These are phyloP conservation scores for Buathra laborator DNA, from an alignment of 2,888 invertebrate genomes.

Conservation along the genomic window DNA sequence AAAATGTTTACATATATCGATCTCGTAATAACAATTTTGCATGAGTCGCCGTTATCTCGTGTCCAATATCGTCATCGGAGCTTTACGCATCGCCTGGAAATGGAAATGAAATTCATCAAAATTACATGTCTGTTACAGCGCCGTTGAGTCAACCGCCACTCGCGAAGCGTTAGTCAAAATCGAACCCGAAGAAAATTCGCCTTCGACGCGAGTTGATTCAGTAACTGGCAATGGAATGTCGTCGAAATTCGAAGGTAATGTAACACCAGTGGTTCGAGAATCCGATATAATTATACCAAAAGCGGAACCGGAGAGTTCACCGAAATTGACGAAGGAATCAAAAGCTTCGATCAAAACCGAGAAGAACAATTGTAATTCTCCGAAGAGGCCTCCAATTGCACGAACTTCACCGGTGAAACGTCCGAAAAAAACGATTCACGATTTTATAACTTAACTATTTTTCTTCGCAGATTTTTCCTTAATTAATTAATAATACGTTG, in stretches of 20 bases:
- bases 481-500: not conserved
- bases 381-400: conserved; percentile 30
- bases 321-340: conserved; percentile 4
- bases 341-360: not conserved
- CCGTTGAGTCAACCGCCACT: not conserved
- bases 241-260: not conserved
- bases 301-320: not conserved
- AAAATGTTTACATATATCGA: not conserved
- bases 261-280: not conserved
- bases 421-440: conserved; percentile 58
- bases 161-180: conserved; percentile 2
- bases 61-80: not conserved
- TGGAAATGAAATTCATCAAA: conserved; percentile 5
- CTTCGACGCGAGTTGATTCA: not conserved
- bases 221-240: not conserved
- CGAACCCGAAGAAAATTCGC: conserved; percentile 4
- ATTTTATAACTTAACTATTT: conserved; percentile 51
- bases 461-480: not conserved
- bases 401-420: conserved; percentile 29
- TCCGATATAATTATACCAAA: conserved; percentile 23
- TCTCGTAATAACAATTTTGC: not conserved
- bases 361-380: not conserved
- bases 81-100: not conserved
- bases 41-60: not conserved
- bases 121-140: conserved; percentile 34